Evolutionary conservation across 2,113 vertebrate species (phyloP).

Genomic region (Argyrosomus japonicus): DNA sequence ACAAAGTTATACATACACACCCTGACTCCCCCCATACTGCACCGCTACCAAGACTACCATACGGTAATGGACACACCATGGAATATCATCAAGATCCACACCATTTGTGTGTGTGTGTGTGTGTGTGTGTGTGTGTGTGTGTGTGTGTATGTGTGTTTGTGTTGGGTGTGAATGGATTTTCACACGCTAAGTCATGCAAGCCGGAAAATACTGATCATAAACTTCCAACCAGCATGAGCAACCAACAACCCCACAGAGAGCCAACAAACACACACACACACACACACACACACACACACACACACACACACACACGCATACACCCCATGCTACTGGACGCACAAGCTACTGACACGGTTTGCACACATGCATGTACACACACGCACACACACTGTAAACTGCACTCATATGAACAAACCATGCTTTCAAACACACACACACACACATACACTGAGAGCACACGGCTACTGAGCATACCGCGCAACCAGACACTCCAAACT

Average conservation of each 20-base stretch:
- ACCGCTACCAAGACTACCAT: constrained; percentile 74
- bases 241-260: constrained; percentile 76
- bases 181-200: constrained; percentile 84
- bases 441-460: constrained; percentile 54
- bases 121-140: constrained; percentile 62
- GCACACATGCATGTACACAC: constrained; percentile 32
- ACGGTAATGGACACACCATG: constrained; percentile 79
- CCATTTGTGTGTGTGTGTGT: constrained; percentile 23
- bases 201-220: constrained; percentile 87
- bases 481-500: constrained; percentile 73
- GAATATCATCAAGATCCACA: constrained; percentile 82
- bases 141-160: constrained; percentile 63
- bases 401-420: constrained; percentile 44
- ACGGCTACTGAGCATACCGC: constrained; percentile 66
- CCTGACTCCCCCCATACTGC: constrained; percentile 50
- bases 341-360: constrained; percentile 44
- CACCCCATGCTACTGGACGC: constrained; percentile 56
- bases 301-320: constrained; percentile 33
- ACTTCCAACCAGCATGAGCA: constrained; percentile 82
- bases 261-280: constrained; percentile 70
- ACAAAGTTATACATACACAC: constrained; percentile 43
- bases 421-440: constrained; percentile 45
- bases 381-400: constrained; percentile 45
- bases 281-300: constrained; percentile 51
- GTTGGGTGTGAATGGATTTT: constrained; percentile 85